Conservation (phyloP, 2,113 vertebrate genomes). For the Phrynosoma blainvillii region DNA sequence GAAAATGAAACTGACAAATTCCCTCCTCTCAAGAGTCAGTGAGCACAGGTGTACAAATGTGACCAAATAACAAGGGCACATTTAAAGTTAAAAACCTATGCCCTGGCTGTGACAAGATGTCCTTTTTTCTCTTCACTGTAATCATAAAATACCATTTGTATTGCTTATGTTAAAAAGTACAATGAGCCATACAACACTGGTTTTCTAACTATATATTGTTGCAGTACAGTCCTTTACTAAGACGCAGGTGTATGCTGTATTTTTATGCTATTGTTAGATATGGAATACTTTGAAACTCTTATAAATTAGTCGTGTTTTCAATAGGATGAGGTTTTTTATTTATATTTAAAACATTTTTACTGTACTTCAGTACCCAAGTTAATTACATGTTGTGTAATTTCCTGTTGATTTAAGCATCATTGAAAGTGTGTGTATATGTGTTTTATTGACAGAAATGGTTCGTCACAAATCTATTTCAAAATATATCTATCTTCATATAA, state of each 20-base stretch:
- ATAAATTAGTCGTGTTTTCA: too few species aligned
- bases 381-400: constrained; percentile 21
- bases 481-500: constrained; percentile 22
- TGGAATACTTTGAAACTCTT: too few species aligned
- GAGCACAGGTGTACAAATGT: background rate
- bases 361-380: constrained; percentile 2
- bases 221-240: too few species aligned
- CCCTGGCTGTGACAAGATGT: background rate
- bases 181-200: background rate
- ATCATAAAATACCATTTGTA: background rate
- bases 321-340: too few species aligned
- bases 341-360: background rate
- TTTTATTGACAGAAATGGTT: constrained; percentile 42
- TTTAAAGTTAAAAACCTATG: background rate
- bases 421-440: background rate
- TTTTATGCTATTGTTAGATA: too few species aligned
- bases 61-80: too few species aligned
- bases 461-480: constrained; percentile 43
- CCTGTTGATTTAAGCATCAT: constrained; percentile 39
- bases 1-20: background rate
- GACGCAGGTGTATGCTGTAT: too few species aligned
- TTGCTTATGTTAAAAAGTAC: background rate
- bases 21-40: too few species aligned
- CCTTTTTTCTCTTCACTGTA: background rate
- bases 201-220: too few species aligned